Conservation (phyloP, 1,140 invertebrate genomes). For the Ceratina australensis region DNA sequence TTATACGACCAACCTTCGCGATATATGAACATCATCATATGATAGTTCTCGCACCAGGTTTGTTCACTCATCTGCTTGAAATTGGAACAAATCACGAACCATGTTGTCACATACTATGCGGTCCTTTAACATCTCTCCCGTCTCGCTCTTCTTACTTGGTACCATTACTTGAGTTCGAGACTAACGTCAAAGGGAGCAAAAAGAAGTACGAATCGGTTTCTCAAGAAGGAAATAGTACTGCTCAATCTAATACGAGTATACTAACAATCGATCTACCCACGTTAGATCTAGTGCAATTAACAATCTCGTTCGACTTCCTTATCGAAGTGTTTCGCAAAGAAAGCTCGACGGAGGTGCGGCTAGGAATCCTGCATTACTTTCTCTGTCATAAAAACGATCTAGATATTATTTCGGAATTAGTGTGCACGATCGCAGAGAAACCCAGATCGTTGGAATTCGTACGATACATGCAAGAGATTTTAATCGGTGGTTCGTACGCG, state of each 20-base stretch:
- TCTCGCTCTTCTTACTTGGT: constrained; percentile 83
- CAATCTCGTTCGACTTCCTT: constrained; percentile 82
- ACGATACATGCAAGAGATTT: constrained; percentile 87
- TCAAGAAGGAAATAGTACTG: constrained; percentile 48
- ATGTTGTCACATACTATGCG: constrained; percentile 87
- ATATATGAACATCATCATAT: constrained; percentile 88
- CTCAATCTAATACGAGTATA: constrained; percentile 55
- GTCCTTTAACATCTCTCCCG: constrained; percentile 80
- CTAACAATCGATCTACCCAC: constrained; percentile 84
- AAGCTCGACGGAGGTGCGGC: constrained; percentile 83
- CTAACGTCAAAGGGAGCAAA: constrained; percentile 27
- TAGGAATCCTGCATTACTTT: constrained; percentile 89
- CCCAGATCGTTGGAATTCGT: constrained; percentile 80
- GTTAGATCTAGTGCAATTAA: constrained; percentile 84
- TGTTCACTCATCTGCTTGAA: constrained; percentile 90
- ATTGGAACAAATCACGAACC: constrained; percentile 89
- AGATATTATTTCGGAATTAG: constrained; percentile 84
- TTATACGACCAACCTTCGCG: constrained; percentile 86
- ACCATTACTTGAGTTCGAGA: constrained; percentile 78
- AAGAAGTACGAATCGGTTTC: constrained; percentile 50
- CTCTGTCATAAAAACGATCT: constrained; percentile 86
- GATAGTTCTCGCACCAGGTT: constrained; percentile 87
- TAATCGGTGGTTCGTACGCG: constrained; percentile 86
- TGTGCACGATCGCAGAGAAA: constrained; percentile 79
- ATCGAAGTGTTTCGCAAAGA: constrained; percentile 85